Percentiles rank a stretch among this genome's conserved stretches.
Conservation (phyloP, 2,797 vertebrate species). For the Trachurus trachurus region DNA sequence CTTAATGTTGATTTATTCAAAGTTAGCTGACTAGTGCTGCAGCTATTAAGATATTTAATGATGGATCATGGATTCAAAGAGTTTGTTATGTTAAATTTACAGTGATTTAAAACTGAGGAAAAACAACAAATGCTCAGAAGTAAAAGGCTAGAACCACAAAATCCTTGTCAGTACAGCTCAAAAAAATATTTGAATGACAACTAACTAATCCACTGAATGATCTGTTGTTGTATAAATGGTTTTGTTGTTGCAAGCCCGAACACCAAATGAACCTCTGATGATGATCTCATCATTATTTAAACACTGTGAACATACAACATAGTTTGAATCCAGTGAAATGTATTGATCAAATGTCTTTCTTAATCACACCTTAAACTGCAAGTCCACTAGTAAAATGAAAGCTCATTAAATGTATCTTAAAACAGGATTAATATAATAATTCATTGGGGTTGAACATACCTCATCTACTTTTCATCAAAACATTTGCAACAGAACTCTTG, state of each 20-base stretch:
- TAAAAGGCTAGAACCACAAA: not conserved
- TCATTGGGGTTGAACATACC: not conserved
- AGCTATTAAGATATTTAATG: too few species aligned
- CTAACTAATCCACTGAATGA: not conserved
- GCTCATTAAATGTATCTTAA: slow-evolving; percentile 36
- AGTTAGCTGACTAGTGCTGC: too few species aligned
- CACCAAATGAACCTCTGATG: not conserved
- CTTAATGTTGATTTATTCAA: too few species aligned
- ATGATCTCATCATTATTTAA: not conserved
- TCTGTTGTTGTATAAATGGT: too few species aligned
- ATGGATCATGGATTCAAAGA: too few species aligned
- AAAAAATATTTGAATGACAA: not conserved
- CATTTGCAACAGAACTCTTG: not conserved
- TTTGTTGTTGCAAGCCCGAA: too few species aligned
- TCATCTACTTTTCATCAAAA: not conserved
- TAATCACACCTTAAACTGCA: slow-evolving; percentile 45
- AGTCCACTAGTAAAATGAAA: slow-evolving; percentile 51
- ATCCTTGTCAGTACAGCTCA: too few species aligned
- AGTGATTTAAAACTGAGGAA: not conserved
- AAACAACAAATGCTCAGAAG: not conserved
- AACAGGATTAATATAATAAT: slow-evolving; percentile 23
- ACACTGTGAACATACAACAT: not conserved
- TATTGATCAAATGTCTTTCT: too few species aligned
- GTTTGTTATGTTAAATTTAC: not conserved
- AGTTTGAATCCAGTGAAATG: too few species aligned